Evolutionary conservation across 2,888 invertebrate species (phyloP), one percentile per base, ranked within the genome.

Genomic region (Sylvicola fuscatus): DNA sequence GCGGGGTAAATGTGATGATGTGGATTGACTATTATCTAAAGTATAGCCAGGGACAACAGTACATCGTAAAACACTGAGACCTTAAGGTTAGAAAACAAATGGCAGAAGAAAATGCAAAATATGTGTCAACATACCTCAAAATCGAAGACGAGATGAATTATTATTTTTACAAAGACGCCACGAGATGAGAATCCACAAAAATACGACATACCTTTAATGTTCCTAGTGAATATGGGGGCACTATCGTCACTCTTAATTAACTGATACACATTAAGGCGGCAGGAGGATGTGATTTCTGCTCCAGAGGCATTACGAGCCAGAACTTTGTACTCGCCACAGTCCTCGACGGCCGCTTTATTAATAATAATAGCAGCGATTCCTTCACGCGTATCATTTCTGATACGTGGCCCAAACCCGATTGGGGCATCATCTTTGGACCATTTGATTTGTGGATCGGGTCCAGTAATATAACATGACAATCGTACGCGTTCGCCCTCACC

Each of bases 301-400:
- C 21, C 21, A 21, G 21, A 21, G 21, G 68, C 60, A 50, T 86
- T 86, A 44, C 65, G 68, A 10, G 79, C 83, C 3, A 74, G 62
- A 46, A 86, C 79, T 4, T 71, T 72, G 46, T 83, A 84, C 47
- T 80, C 75, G 11, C 80, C 86, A 10, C 73, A 69, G 51, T 86
- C 83, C 38, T 64, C 66, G 1, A 70, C 65, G 1, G 66, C 61
- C 0, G 76, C 72, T 40, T 73, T 70, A 8, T 72, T 55, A 15
- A 86, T 65, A 55, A 84, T 81, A 33, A 86, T 53, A 42, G 72
- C 77, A 14, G 79, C 73, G 35, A 81, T 64, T 4, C 81, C 81
- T 47, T 77, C 73, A 15, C 66, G 60, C 41, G 65, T 68, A 38
- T 67, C 70, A 17, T 68, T 66, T 49, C 62, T 65, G 46, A 67